Conservation (phyloP, 2,888 invertebrate species). For the Callosobruchus maculatus region DNA sequence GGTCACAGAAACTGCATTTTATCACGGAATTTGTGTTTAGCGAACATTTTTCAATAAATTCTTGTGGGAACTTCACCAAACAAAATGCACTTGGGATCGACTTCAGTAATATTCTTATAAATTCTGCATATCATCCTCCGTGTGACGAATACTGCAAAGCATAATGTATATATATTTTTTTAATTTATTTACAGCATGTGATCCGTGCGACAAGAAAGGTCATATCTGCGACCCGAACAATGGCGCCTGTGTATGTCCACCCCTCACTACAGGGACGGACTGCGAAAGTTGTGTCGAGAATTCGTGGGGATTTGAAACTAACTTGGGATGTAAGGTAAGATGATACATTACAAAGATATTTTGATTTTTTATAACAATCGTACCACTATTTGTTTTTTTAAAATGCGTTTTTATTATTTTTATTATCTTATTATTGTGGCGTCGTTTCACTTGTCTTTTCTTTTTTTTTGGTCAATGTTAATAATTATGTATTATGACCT, state of each 20-base stretch:
- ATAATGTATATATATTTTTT: conserved; percentile 5
- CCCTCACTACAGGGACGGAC: conserved; percentile 74
- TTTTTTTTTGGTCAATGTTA: no score
- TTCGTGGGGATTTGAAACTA: conserved; percentile 73
- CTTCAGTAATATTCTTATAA: background rate
- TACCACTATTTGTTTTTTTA: no score
- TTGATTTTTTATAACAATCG: no score
- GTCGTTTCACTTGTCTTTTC: no score
- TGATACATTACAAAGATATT: background rate
- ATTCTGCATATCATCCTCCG: background rate
- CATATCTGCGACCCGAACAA: conserved; percentile 86
- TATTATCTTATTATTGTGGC: no score
- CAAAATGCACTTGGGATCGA: no score
- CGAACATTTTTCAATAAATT: no score
- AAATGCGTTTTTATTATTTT: no score
- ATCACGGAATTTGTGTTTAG: no score
- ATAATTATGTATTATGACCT: no score
- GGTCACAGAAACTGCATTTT: no score
- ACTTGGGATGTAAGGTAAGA: conserved; percentile 73
- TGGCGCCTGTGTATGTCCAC: conserved; percentile 91
- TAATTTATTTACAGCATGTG: conserved; percentile 61
- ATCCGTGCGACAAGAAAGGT: conserved; percentile 72
- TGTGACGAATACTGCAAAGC: background rate
- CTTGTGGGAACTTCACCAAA: no score
- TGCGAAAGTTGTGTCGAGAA: conserved; percentile 80